Evolutionary conservation across 2,113 vertebrate genomes (phyloP), one percentile per base, ranked within the genome.

Genomic region (Centropus unirufus): DNA sequence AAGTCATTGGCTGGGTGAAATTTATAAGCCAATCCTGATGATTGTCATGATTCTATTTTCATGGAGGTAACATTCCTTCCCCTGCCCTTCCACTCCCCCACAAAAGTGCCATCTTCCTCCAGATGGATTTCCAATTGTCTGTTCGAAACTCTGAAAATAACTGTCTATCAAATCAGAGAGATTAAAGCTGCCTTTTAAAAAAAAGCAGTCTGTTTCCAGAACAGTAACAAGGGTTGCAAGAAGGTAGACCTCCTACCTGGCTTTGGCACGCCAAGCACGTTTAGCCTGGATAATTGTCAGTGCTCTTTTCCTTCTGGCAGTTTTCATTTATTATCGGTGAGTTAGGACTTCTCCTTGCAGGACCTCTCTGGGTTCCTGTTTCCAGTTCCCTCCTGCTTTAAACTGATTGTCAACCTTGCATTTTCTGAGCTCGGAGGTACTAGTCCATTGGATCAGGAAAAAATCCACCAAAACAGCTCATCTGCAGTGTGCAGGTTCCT

Each of bases 261-360:
- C 82, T 85, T 90, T 70, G 85, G 47, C 88, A 84, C 76, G 81
- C 47, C 0, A 3, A 61, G 64, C 61, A 24, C 15, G 4, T 95
- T 69, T 85, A 88, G 79, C 76, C 52, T 63, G 64, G 66, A 5
- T 87, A 29, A 91, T 96, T 86, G 83, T 90, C 69, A 70, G 68
- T 55, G 57, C 74, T 67, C 61, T 75, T 96, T 86, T 89, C 77
- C 91, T 94, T 91, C 83, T 4, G 7, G 63, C 22, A 7, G 52
- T 91, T 87, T 78, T 81, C 78, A 46, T 74, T 84, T 91, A 57
- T 63, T 95, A 93, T 69, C 93, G 87, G 68, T 6, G 3, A 94
- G 91, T 85, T 85, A 72, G 84, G 91, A 74, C 92, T 95, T 95
- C 89, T 91, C 94, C 87, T 91, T 85, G 92, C 92, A 88, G 95